phyloP scores from a whole-genome alignment of 2,888 invertebrate genomes.

The Chaetogeoica ovagalla region DNA sequence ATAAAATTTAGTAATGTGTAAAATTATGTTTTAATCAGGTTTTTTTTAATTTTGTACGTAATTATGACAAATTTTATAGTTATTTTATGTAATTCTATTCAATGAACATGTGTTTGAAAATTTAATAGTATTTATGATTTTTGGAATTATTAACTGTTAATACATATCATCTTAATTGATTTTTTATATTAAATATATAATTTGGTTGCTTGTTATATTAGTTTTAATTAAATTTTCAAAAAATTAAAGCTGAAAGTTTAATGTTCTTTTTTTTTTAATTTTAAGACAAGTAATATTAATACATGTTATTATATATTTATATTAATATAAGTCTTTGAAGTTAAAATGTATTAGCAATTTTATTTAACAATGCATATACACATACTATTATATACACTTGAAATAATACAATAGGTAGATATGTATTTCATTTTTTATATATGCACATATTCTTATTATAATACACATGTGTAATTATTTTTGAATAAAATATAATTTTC shows the following conservation, averaged over 20 bases:
- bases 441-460: not conserved
- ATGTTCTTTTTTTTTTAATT: not conserved
- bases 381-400: slow-evolving; percentile 1
- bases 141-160: slow-evolving; percentile 15
- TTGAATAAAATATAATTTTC: slow-evolving; percentile 7
- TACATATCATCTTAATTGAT: slow-evolving; percentile 35
- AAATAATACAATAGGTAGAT: not conserved
- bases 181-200: not conserved
- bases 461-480: not conserved
- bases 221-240: slow-evolving; percentile 1
- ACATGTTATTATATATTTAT: not conserved
- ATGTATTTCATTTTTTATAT: slow-evolving; percentile 21
- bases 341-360: slow-evolving; percentile 21
- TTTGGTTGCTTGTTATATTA: slow-evolving; percentile 14
- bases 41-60: slow-evolving; percentile 3
- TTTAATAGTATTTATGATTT: not conserved
- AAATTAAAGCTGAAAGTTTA: slow-evolving; percentile 1
- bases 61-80: not conserved
- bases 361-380: slow-evolving; percentile 37
- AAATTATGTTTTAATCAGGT: not conserved
- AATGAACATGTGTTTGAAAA: not conserved
- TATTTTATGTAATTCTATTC: not conserved
- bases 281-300: not conserved
- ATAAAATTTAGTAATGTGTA: not conserved
- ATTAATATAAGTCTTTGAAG: not conserved